Percentiles rank a stretch among this genome's conserved stretches.
Evolutionary conservation across 1,140 invertebrate genomes (phyloP).

Genomic region (Caenorhabditis elegans): DNA sequence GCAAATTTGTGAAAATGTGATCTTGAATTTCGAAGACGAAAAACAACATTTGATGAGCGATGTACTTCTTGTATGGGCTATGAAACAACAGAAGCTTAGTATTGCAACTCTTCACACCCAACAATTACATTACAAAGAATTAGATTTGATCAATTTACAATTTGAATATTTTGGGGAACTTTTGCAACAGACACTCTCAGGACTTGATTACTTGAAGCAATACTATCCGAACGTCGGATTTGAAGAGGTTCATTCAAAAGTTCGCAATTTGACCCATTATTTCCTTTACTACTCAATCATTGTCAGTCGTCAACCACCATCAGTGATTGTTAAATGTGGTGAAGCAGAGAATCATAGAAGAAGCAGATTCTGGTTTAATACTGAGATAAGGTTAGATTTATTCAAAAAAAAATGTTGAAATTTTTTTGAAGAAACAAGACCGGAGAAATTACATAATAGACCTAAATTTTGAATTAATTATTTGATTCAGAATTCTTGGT

Average conservation of each 20-base stretch:
- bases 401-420: neutral
- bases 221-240: constrained; percentile 60
- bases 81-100: constrained; percentile 64
- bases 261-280: constrained; percentile 62
- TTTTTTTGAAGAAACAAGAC: too few species aligned
- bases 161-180: constrained; percentile 66
- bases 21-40: constrained; percentile 59
- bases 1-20: neutral
- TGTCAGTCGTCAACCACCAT: constrained; percentile 58
- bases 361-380: constrained; percentile 65
- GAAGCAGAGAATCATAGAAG: constrained; percentile 66
- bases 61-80: constrained; percentile 59
- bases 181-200: constrained; percentile 63
- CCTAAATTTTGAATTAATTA: too few species aligned
- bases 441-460: too few species aligned
- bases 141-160: constrained; percentile 61
- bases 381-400: constrained; percentile 57
- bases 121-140: constrained; percentile 57
- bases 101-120: constrained; percentile 64
- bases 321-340: constrained; percentile 65
- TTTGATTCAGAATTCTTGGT: constrained; percentile 61
- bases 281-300: constrained; percentile 66
- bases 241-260: constrained; percentile 54
- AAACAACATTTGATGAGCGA: constrained; percentile 65
- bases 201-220: constrained; percentile 54